A percentile compares a stretch with the other conserved stretches of the same genome.
These are phyloP conservation scores for Conops quadrifasciatus DNA, from an alignment of 2,888 invertebrate genomes.

Conservation along the genomic window DNA sequence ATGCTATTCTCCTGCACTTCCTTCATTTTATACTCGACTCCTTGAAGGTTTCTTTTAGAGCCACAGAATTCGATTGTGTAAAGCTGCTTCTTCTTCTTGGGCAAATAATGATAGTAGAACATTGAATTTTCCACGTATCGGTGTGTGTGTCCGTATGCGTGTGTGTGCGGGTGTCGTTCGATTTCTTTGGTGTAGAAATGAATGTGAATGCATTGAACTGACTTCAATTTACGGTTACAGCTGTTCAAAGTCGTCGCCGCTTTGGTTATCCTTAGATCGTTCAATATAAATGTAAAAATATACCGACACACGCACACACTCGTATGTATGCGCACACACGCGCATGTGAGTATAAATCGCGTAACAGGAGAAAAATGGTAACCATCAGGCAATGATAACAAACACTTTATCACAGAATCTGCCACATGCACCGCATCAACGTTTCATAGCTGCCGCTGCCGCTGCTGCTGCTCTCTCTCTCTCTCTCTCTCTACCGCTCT, in stretches of 20 bases:
- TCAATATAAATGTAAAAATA: constrained; percentile 27
- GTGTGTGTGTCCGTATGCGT: constrained; percentile 32
- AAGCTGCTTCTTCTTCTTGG: not conserved
- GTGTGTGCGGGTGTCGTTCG: not conserved
- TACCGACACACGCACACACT: too few species aligned
- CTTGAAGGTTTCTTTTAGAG: constrained; percentile 2
- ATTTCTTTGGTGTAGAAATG: not conserved
- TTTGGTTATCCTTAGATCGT: constrained; percentile 37
- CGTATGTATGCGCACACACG: too few species aligned
- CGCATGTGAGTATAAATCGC: constrained; percentile 21
- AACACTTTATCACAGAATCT: constrained; percentile 35
- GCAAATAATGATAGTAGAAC: not conserved
- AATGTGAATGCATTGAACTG: constrained; percentile 37
- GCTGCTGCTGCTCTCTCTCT: not conserved
- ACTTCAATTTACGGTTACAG: constrained; percentile 42
- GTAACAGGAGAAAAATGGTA: constrained; percentile 46
- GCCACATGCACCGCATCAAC: too few species aligned
- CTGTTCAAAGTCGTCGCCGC: constrained; percentile 41
- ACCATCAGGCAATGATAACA: constrained; percentile 40
- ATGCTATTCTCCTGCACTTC: not conserved
- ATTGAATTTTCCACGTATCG: not conserved
- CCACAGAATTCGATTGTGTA: constrained; percentile 36
- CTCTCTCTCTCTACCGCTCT: not conserved
- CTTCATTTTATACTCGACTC: not conserved
- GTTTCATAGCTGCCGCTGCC: too few species aligned